Base-by-base conservation (phyloP, 2,888 invertebrate species). In the Drosophila cognata region DNA sequence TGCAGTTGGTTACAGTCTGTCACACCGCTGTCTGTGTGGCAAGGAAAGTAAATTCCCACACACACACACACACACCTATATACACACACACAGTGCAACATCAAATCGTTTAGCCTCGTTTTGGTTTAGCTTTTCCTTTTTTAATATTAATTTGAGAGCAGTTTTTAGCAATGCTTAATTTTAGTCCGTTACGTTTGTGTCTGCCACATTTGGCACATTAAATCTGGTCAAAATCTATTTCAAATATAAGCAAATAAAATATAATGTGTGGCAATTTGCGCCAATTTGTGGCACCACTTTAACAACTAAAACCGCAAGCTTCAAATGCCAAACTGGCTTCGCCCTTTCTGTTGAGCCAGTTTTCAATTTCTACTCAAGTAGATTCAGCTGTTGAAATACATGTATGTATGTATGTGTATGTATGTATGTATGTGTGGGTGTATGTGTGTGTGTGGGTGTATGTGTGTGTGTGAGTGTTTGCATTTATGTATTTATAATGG, bases 1-100 rank as follows among this genome's bases (percentile, higher is more conserved):
- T 64, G 64, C 70, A 72, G 63, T 73, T 66, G 72, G 60, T 35
- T 71, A 48, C 56, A 53, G 58, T 72, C 71, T 62, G 68, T 74
- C 72, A 56, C 68, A 72, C 72, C 59, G 69, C 57, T 62, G 46
- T 31, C 46, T 58, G 13, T 55, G 55, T 35, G 41, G 41, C 55
- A 25, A 46, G 21, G 35, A 64, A 59, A 64, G 48, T 50, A 55
- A 56, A 16, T 43, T 41, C 16, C 11, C n/a, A 25, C 36, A 36
- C 55, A 63, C 18, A 36, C 62, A n/a, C 48, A 25, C 67, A 57
- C 51, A 57, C 50, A 25, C n/a, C n/a, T n/a, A n/a, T n/a, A n/a
- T n/a, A 70, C 65, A 70, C 46, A 65, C 55, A 63, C n/a, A 41
- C 62, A 57, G 43, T 43, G 28, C 33, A 16, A 2, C 48, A 13